A percentile compares a stretch with the other conserved stretches of the same genome.
These are phyloP conservation scores for Arrhamphus sclerolepis DNA, from an alignment of 2,797 vertebrate genomes.

Conservation along the genomic window DNA sequence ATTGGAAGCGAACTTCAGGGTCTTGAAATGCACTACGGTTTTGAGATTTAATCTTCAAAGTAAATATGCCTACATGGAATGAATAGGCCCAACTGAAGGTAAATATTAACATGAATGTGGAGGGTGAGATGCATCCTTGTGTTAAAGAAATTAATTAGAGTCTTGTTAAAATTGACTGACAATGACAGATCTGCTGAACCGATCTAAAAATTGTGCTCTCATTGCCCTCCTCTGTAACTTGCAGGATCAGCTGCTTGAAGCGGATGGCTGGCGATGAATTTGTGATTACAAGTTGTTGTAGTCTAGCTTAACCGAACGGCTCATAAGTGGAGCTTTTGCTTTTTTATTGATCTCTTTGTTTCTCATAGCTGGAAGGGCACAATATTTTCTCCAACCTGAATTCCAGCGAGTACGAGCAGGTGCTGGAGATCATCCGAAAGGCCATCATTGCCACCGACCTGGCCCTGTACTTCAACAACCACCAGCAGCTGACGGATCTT, in stretches of 20 bases:
- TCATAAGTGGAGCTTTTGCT: constrained; percentile 87
- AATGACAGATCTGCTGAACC: too few relatives aligned
- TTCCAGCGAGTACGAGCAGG: constrained; percentile 97
- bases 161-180: too few relatives aligned
- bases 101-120: too few relatives aligned
- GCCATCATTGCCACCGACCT: constrained; percentile 99
- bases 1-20: too few relatives aligned
- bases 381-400: constrained; percentile 99
- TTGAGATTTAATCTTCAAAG: too few relatives aligned
- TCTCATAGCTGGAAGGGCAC: constrained; percentile 99
- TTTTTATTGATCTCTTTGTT: constrained; percentile 92
- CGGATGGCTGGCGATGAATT: constrained; percentile 12
- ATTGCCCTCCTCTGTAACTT: constrained; percentile 3
- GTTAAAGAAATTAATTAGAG: too few relatives aligned
- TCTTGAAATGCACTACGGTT: too few relatives aligned
- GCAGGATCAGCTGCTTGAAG: constrained; percentile 17
- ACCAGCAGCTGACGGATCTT: constrained; percentile 93
- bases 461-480: constrained; percentile 96
- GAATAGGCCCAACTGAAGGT: too few relatives aligned
- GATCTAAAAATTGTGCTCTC: too few relatives aligned
- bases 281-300: constrained; percentile 51
- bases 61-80: too few relatives aligned
- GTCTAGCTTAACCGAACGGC: constrained; percentile 75
- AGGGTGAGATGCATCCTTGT: too few relatives aligned
- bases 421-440: constrained; percentile 98